These are phyloP conservation scores for Caenorhabditis wallacei DNA, from an alignment of 2,888 invertebrate species.

Conservation along the genomic window DNA sequence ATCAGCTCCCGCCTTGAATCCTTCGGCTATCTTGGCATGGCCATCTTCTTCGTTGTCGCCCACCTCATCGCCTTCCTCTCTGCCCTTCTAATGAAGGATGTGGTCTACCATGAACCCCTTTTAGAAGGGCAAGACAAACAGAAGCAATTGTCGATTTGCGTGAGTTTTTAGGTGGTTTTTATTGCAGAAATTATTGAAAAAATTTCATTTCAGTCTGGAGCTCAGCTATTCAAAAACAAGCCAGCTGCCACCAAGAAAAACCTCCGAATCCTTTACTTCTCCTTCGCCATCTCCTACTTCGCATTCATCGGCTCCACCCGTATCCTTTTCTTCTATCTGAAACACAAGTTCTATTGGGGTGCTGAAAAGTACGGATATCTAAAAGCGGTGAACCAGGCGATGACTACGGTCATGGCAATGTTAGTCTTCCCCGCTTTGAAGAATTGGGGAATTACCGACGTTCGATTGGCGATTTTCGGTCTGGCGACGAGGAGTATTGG, in stretches of 20 bases:
- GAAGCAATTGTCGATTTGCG: conserved; percentile 12
- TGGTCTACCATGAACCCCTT: background rate
- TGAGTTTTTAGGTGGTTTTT: background rate
- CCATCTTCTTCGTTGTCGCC: conserved; percentile 48
- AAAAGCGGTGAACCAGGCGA: conserved; percentile 63
- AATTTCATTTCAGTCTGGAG: conserved; percentile 17
- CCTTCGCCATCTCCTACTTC: conserved; percentile 71
- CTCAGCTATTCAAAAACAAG: conserved; percentile 41
- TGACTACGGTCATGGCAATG: conserved; percentile 67
- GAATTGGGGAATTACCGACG: conserved; percentile 53
- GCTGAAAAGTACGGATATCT: conserved; percentile 67
- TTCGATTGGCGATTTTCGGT: conserved; percentile 69
- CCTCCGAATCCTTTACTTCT: conserved; percentile 61
- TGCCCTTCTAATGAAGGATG: conserved; percentile 44
- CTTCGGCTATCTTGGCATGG: conserved; percentile 48
- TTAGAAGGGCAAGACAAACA: background rate
- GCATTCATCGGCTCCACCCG: conserved; percentile 71
- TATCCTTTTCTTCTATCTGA: conserved; percentile 74
- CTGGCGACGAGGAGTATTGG: conserved; percentile 64
- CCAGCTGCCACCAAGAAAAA: conserved; percentile 9
- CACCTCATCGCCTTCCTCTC: conserved; percentile 51
- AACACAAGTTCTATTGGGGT: conserved; percentile 72
- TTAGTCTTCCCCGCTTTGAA: conserved; percentile 69
- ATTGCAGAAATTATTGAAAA: background rate
- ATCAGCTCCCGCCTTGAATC: conserved; percentile 51